Conservation (phyloP, 2,113 vertebrate genomes). For the Hypocryptadius cinnamomeus region DNA sequence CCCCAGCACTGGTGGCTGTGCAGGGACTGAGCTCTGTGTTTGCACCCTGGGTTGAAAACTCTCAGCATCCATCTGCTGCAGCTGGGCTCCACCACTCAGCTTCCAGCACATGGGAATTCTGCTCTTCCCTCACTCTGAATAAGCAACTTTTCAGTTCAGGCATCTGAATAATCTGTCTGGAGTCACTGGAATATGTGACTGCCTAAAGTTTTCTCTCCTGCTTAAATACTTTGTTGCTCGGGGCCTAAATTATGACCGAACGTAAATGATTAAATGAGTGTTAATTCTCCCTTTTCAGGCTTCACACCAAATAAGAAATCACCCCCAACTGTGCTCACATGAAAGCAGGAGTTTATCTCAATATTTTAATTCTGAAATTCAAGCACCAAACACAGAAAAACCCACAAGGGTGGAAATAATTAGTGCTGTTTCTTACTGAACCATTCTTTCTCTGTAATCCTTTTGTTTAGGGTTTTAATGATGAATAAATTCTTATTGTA, state of each 20-base stretch:
- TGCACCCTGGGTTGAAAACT: accelerated
- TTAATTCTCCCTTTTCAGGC: background rate
- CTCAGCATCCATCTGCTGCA: background rate
- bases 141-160: background rate
- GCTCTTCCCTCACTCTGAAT: background rate
- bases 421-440: background rate
- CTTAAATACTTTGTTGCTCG: background rate
- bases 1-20: accelerated
- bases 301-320: background rate
- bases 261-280: background rate
- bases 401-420: background rate
- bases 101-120: background rate
- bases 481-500: background rate
- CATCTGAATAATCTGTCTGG: background rate
- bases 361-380: constrained; percentile 7
- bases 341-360: background rate
- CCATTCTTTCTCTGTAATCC: background rate
- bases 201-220: background rate
- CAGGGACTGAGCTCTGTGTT: background rate
- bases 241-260: background rate
- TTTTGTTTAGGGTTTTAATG: background rate
- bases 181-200: background rate
- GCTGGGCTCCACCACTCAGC: background rate
- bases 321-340: background rate
- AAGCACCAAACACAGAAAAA: background rate